Evolutionary conservation across 2,888 invertebrate genomes (phyloP).

Genomic region (Tipula vernalis): DNA sequence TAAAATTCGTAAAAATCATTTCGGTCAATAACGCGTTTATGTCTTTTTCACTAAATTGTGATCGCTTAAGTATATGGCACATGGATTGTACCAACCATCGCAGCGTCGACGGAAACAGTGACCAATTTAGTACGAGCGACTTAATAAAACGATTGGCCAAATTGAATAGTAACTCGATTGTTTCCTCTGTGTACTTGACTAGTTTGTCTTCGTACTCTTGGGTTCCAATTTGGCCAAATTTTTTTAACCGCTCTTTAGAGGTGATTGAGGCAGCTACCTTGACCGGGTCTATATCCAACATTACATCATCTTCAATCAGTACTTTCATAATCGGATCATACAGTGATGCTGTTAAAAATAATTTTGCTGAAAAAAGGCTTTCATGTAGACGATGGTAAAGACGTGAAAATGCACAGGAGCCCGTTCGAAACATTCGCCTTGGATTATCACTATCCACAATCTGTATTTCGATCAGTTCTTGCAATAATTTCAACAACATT

Average conservation of each 20-base stretch:
- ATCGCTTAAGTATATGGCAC: conserved; percentile 51
- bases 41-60: conserved; percentile 29
- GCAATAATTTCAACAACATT: conserved; percentile 47
- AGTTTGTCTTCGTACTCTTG: conserved; percentile 60
- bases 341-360: conserved; percentile 85
- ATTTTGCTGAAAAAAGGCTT: conserved; percentile 76
- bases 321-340: conserved; percentile 85
- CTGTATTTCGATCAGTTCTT: conserved; percentile 59
- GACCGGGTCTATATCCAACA: conserved; percentile 82
- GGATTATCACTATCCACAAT: conserved; percentile 57
- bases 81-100: conserved; percentile 86
- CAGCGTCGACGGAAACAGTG: conserved; percentile 79
- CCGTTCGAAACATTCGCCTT: conserved; percentile 59
- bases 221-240: conserved; percentile 66
- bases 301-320: conserved; percentile 81
- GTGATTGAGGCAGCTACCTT: conserved; percentile 45
- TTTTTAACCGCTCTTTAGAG: conserved; percentile 38
- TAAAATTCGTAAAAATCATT: conserved; percentile 82
- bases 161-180: conserved; percentile 63
- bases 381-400: conserved; percentile 83
- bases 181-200: conserved; percentile 65
- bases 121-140: conserved; percentile 72
- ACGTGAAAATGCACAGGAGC: conserved; percentile 75
- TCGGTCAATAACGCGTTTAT: conserved; percentile 70
- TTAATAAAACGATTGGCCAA: conserved; percentile 70